Evolutionary conservation across 2,113 vertebrate genomes (phyloP).

Genomic region (Micromys minutus): DNA sequence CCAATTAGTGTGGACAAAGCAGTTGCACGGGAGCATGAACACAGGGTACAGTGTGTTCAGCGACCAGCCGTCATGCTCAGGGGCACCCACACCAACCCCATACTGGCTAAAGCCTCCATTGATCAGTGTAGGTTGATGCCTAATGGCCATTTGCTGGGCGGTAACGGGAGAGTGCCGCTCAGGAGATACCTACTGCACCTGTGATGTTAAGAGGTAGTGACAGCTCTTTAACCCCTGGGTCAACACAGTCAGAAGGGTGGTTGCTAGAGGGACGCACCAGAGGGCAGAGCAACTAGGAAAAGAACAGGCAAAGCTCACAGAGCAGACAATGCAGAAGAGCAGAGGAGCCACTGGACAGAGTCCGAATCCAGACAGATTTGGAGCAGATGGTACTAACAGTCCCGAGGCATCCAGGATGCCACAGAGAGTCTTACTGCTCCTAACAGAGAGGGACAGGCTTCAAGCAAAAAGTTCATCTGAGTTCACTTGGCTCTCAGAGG

Average conservation of each 20-base stretch:
- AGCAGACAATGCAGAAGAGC: not conserved
- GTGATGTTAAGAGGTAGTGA: not conserved
- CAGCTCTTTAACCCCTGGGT: not conserved
- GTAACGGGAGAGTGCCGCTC: not conserved
- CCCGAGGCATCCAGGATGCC: not conserved
- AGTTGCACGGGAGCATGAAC: not conserved
- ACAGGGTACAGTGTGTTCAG: not conserved
- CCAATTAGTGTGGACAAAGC: not conserved
- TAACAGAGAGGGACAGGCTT: constrained; percentile 15
- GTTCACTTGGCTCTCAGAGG: constrained; percentile 67
- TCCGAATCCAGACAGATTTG: not conserved
- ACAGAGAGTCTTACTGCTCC: not conserved
- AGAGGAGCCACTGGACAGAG: not conserved
- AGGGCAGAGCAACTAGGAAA: not conserved
- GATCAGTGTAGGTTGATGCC: not conserved
- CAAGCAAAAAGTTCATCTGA: constrained; percentile 63
- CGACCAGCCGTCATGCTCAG: not conserved
- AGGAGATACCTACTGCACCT: not conserved
- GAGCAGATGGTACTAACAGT: not conserved
- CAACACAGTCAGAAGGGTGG: not conserved
- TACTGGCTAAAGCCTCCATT: not conserved
- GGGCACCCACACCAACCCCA: too few species aligned
- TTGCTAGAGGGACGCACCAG: not conserved
- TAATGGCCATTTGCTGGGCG: not conserved
- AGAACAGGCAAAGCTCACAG: not conserved